A percentile compares a stretch with the other conserved stretches of the same genome.
Evolutionary conservation across 2,888 invertebrate genomes (phyloP).

Genomic region (Gonocerus acuteangulatus): DNA sequence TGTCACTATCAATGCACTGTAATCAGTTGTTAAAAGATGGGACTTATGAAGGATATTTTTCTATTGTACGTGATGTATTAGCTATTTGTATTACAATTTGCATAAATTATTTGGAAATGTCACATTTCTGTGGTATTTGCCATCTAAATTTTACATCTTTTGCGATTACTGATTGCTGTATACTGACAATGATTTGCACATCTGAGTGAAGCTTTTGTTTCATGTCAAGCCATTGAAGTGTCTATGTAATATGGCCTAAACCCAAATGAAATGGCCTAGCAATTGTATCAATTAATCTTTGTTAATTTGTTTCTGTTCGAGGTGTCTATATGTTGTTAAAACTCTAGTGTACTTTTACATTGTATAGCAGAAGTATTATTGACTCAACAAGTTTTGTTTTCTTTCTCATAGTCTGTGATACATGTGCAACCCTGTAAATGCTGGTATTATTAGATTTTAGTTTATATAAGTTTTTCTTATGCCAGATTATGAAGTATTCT

Average conservation of each 20-base stretch:
- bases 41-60: conserved; percentile 22
- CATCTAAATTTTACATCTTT: too few species aligned
- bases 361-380: background rate
- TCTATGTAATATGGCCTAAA: conserved; percentile 4
- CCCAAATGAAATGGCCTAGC: background rate
- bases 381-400: background rate
- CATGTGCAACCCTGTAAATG: conserved; percentile 17
- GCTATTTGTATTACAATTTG: background rate
- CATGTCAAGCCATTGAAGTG: background rate
- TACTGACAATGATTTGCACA: too few species aligned
- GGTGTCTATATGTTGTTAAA: background rate
- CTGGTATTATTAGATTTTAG: conserved; percentile 11
- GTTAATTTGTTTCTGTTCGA: background rate
- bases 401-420: conserved; percentile 26
- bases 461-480: background rate
- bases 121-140: too few species aligned
- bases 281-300: background rate
- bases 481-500: background rate
- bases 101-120: too few species aligned
- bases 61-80: background rate
- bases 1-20: conserved; percentile 2
- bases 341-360: background rate
- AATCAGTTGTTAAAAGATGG: conserved; percentile 5
- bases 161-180: too few species aligned
- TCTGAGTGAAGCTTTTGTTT: too few species aligned